Evolutionary conservation across 2,797 vertebrate genomes (phyloP).

Genomic region (Sarcoramphus papa): DNA sequence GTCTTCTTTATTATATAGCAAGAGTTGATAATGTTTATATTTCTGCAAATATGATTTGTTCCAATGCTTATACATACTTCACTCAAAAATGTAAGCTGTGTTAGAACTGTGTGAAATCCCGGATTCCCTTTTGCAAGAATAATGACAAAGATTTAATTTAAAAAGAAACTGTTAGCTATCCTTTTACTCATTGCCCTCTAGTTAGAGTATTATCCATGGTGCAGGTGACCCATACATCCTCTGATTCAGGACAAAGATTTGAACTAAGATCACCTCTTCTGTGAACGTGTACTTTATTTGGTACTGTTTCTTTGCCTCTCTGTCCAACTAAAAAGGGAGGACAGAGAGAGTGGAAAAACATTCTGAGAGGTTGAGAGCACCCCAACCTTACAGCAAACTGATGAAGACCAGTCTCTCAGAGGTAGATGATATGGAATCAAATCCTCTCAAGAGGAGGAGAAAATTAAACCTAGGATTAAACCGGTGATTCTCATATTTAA

Average conservation of each 20-base stretch:
- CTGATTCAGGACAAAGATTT: not conserved
- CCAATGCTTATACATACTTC: not conserved
- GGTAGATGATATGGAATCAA: not conserved
- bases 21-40: not conserved
- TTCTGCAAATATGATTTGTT: not conserved
- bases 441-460: not conserved
- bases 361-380: not conserved
- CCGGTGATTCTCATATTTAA: not conserved
- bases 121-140: not conserved
- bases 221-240: not conserved
- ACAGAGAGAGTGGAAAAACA: not conserved
- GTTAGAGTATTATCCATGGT: not conserved
- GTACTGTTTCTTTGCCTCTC: not conserved
- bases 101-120: not conserved
- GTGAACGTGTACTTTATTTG: not conserved
- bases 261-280: not conserved
- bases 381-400: not conserved
- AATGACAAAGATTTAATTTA: not conserved
- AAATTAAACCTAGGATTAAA: not conserved
- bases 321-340: not conserved
- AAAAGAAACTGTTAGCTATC: not conserved
- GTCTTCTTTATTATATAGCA: not conserved
- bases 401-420: not conserved
- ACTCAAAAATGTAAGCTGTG: not conserved
- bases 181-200: not conserved